A percentile compares a stretch with the other conserved stretches of the same genome.
Conservation (phyloP, 1,140 invertebrate genomes). For the Cephus cinctus region DNA sequence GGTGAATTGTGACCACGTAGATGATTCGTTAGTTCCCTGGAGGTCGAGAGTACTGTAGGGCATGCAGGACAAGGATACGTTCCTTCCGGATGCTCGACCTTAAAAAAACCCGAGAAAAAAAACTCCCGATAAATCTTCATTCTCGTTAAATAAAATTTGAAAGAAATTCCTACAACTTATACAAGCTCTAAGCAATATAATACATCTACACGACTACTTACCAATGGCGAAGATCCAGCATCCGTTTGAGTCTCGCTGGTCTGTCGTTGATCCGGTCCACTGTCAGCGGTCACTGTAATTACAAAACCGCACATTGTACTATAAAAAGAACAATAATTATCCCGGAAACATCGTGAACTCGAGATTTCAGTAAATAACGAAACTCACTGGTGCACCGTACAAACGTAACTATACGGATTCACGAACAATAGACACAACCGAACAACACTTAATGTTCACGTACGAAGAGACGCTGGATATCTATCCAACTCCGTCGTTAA, state of each 20-base stretch:
- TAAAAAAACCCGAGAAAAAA: conserved; percentile 6
- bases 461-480: no score
- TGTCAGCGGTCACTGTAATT: conserved; percentile 33
- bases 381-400: no score
- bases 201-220: conserved; percentile 22
- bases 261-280: conserved; percentile 27
- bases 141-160: neutral
- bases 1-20: conserved; percentile 59
- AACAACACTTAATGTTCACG: no score
- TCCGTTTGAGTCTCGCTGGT: conserved; percentile 37
- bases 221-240: conserved; percentile 39
- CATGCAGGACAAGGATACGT: conserved; percentile 59
- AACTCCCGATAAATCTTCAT: neutral
- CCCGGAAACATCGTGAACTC: no score
- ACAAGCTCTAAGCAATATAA: no score
- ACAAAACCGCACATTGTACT: no score
- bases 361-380: no score
- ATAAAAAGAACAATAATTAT: no score
- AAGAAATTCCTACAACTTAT: neutral
- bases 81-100: conserved; percentile 32
- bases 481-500: no score
- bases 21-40: conserved; percentile 63
- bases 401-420: no score
- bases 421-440: no score
- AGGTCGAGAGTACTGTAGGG: conserved; percentile 50